phyloP scores from a whole-genome alignment of 2,797 vertebrate species.

The Cheirogaleus major region DNA sequence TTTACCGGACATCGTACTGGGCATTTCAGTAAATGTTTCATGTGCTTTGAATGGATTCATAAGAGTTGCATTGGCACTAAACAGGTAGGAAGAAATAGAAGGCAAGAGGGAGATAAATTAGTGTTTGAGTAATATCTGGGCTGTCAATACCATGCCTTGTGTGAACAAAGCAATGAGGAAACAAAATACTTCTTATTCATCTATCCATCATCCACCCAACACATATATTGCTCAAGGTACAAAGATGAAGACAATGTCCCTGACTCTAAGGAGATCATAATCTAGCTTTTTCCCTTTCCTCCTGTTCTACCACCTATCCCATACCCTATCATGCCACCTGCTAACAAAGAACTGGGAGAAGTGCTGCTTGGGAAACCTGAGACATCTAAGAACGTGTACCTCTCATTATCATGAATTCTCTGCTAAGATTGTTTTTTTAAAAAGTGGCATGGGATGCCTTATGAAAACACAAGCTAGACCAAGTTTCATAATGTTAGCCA shows the following conservation, averaged over 20 bases:
- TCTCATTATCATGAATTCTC: neutral
- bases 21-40: neutral
- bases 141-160: neutral
- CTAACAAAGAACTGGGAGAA: neutral
- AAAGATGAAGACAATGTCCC: neutral
- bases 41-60: neutral
- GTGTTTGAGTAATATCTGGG: neutral
- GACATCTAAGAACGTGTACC: neutral
- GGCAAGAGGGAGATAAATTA: neutral
- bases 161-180: neutral
- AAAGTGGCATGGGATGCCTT: neutral
- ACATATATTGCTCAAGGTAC: neutral
- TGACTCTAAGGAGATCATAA: neutral
- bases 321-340: neutral
- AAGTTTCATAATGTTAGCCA: neutral
- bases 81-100: neutral
- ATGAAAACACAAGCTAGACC: neutral
- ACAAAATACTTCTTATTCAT: neutral
- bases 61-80: neutral
- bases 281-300: neutral
- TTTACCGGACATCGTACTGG: neutral
- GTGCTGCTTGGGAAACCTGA: neutral
- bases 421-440: neutral
- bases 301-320: neutral
- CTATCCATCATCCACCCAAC: neutral